These are phyloP conservation scores for Hippoglossus hippoglossus DNA, from an alignment of 2,797 vertebrate genomes.

Conservation along the genomic window DNA sequence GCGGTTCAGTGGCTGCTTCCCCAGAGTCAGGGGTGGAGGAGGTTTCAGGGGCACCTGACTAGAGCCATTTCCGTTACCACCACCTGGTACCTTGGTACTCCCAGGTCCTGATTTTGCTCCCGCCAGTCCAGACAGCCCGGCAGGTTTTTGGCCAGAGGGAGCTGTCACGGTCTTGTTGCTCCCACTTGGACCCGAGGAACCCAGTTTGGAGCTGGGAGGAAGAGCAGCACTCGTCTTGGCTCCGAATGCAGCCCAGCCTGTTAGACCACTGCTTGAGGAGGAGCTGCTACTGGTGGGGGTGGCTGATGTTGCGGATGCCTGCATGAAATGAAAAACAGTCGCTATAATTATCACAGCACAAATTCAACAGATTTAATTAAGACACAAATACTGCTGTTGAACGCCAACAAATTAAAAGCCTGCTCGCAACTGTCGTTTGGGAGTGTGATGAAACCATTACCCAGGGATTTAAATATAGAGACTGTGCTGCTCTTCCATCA, in stretches of 20 bases:
- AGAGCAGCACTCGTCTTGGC: constrained; percentile 91
- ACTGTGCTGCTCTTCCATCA: no score
- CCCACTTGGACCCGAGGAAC: constrained; percentile 83
- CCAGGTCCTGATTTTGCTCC: constrained; percentile 88
- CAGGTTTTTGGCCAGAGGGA: constrained; percentile 89
- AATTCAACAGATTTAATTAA: neutral
- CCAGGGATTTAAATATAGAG: no score
- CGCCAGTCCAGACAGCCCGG: constrained; percentile 89
- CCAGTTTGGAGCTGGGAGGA: constrained; percentile 88
- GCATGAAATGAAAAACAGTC: constrained; percentile 41
- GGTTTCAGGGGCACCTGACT: constrained; percentile 87
- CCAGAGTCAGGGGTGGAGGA: constrained; percentile 91
- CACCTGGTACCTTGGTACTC: constrained; percentile 85
- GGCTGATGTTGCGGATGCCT: constrained; percentile 88
- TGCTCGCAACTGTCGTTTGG: no score
- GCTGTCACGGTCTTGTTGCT: constrained; percentile 86
- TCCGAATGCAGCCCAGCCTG: constrained; percentile 96
- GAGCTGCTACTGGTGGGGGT: constrained; percentile 87
- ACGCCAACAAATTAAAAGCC: no score
- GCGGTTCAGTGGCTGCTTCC: constrained; percentile 92
- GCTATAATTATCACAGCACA: neutral
- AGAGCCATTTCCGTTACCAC: constrained; percentile 79
- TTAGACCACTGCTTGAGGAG: constrained; percentile 90
- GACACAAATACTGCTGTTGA: neutral
- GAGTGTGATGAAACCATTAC: no score